phyloP scores from a whole-genome alignment of 2,888 invertebrate species.

The Pollenia amentaria region DNA sequence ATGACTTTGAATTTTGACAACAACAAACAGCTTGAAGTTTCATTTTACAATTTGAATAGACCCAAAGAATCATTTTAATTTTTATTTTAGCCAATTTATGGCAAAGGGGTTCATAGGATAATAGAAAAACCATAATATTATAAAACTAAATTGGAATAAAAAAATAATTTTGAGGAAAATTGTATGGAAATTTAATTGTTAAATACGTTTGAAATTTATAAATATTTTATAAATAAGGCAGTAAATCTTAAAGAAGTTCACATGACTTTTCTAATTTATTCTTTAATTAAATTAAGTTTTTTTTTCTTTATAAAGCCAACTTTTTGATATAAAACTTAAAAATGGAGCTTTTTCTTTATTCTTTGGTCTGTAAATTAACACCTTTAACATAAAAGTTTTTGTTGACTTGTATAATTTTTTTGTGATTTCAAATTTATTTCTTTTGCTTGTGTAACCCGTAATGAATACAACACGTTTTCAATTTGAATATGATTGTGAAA shows the following conservation, averaged over 20 bases:
- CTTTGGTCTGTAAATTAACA: conserved; percentile 62
- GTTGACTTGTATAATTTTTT: conserved; percentile 60
- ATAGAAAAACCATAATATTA: no score
- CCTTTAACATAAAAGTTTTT: conserved; percentile 46
- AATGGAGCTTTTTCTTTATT: not conserved
- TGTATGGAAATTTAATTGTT: not conserved
- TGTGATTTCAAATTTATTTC: conserved; percentile 22
- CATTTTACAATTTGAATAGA: not conserved
- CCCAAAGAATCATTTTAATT: not conserved
- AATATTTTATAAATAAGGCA: not conserved
- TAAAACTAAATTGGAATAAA: not conserved
- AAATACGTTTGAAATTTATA: not conserved
- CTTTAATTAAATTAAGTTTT: not conserved
- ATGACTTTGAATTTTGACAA: conserved; percentile 35
- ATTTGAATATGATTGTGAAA: conserved; percentile 59
- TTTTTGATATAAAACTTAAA: not conserved
- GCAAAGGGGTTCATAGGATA: not conserved
- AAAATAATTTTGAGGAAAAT: not conserved
- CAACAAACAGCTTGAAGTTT: no score
- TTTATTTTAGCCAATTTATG: not conserved
- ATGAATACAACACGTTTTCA: conserved; percentile 59
- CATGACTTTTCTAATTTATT: not conserved
- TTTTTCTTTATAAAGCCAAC: not conserved
- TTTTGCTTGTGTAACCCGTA: conserved; percentile 35
- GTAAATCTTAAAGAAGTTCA: not conserved